Base-by-base conservation (phyloP, 1,140 invertebrate species). In the Mercenaria mercenaria region DNA sequence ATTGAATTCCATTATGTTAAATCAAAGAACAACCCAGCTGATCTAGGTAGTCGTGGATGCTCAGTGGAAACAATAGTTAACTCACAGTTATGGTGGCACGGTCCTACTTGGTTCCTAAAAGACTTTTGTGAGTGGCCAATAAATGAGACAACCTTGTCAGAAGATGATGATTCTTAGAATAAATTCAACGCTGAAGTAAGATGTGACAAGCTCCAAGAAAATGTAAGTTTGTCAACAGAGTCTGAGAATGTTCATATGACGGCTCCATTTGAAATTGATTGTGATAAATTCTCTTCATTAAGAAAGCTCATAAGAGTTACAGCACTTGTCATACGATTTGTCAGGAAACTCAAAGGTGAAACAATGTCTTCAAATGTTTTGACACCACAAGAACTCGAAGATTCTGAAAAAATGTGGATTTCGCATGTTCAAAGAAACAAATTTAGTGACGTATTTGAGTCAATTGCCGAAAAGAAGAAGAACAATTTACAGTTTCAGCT, bases 21-120 rank as follows among this genome's bases (percentile, higher is more conserved):
- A 50, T 10, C 79, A 29, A 18, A 52, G 41, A 50, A 81, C 18
- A 81, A 81, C 47, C 26, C 79, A 15, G 79, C 47, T 29, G 79
- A 81, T 47, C 13, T 81, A 10, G 79, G 8, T 26, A 26, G 47
- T 15, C 8, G 56, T 13, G 79, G 79, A 34, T 59, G 3, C 3
- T 59, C n/a, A 11, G 1, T 23, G 52, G 18, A 56, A 56, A 29
- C 6, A 13, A 15, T 52, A 15, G 3, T 10, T 3, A 37, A 18
- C 29, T 18, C 13, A 3, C 29, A 59, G 15, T 26, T 15, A 32
- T 81, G 79, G 79, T 81, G 79, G 79, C 11, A 59, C 32, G 52
- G 79, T 59, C 79, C 43, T 43, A 50, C 6, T 23, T 43, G 74
- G 74, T 18, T 43, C 8, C 43, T 43, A 77, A 41, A 11, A 41